Conservation (phyloP, 1,140 invertebrate genomes). For the Piezodorus guildinii region DNA sequence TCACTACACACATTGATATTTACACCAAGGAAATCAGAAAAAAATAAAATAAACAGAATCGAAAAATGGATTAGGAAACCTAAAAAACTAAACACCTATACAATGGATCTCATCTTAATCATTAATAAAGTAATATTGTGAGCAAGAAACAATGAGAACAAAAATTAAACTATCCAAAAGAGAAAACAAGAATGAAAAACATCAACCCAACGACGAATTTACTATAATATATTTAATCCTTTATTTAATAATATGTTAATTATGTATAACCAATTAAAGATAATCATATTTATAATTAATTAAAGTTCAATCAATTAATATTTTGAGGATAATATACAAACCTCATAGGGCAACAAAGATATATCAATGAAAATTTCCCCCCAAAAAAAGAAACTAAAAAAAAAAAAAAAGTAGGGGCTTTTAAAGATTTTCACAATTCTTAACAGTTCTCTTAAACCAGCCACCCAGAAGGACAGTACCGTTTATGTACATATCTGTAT, state of each 20-base stretch:
- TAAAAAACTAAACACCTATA: constrained; percentile 15
- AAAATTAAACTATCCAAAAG: constrained; percentile 15
- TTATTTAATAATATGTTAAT: constrained; percentile 5
- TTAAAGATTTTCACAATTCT: background rate
- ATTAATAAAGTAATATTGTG: background rate
- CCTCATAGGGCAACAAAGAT: background rate
- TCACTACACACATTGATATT: background rate
- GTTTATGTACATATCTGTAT: too few relatives aligned
- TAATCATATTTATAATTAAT: constrained; percentile 13
- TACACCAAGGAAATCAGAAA: constrained; percentile 4
- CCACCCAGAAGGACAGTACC: too few relatives aligned
- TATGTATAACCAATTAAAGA: constrained; percentile 6
- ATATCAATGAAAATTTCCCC: background rate
- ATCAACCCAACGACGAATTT: constrained; percentile 12
- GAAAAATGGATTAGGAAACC: background rate
- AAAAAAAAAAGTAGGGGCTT: background rate
- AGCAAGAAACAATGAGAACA: constrained; percentile 13
- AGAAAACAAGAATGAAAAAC: constrained; percentile 14
- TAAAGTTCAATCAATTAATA: background rate
- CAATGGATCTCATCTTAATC: background rate
- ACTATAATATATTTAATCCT: constrained; percentile 6
- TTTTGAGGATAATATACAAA: constrained; percentile 5
- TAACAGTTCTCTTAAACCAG: too few relatives aligned
- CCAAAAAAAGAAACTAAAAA: background rate
- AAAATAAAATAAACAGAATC: background rate